Evolutionary conservation across 2,797 vertebrate species (phyloP).

Genomic region (Dermochelys coriacea): DNA sequence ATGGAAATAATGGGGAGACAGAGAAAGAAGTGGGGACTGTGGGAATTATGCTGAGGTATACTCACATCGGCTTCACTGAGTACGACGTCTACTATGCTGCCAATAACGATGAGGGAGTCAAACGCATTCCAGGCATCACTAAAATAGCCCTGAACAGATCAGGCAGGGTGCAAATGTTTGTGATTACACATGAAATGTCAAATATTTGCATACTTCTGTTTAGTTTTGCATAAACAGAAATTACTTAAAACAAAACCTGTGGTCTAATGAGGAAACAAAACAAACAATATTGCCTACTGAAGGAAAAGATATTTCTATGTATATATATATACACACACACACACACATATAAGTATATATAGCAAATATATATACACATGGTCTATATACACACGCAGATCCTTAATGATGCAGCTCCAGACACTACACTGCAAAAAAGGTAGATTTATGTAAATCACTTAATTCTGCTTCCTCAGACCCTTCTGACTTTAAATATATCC

Average conservation of each 20-base stretch:
- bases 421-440: neutral
- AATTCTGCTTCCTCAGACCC: neutral
- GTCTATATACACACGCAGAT: neutral
- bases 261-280: slow-evolving; percentile 70
- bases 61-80: slow-evolving; percentile 99
- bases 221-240: slow-evolving; percentile 81
- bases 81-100: slow-evolving; percentile 99
- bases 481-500: neutral
- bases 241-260: slow-evolving; percentile 74
- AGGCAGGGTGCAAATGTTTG: slow-evolving; percentile 86
- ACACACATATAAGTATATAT: neutral
- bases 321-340: slow-evolving; percentile 48
- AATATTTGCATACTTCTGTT: slow-evolving; percentile 79
- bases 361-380: slow-evolving; percentile 66
- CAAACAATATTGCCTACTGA: slow-evolving; percentile 78
- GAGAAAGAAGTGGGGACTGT: slow-evolving; percentile 72
- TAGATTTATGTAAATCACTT: neutral
- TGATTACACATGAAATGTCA: slow-evolving; percentile 82
- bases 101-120: slow-evolving; percentile 99
- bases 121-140: slow-evolving; percentile 99
- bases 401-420: neutral
- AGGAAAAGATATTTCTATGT: slow-evolving; percentile 75
- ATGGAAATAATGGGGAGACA: slow-evolving; percentile 76
- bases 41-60: slow-evolving; percentile 83
- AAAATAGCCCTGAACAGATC: slow-evolving; percentile 97